Evolutionary conservation across 2,797 vertebrate genomes (phyloP).

Genomic region (Sphaeramia orbicularis): DNA sequence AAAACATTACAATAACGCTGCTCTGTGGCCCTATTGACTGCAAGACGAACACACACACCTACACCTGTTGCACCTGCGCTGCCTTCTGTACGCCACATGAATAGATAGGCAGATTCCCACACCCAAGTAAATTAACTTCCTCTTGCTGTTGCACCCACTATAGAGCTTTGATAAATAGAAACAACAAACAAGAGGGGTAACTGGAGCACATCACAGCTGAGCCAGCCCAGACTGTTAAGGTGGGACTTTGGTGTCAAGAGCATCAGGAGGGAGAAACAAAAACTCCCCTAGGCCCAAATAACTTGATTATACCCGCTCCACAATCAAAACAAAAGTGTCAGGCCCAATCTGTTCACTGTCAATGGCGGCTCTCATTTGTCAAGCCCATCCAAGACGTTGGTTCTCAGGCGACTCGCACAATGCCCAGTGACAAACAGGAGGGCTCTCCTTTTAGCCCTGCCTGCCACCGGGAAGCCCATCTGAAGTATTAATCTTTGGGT

Average conservation of each 20-base stretch:
- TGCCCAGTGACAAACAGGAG: slow-evolving; percentile 86
- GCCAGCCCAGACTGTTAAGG: slow-evolving; percentile 67
- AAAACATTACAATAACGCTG: slow-evolving; percentile 76
- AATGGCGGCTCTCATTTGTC: slow-evolving; percentile 86
- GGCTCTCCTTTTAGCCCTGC: slow-evolving; percentile 86
- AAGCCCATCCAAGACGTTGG: slow-evolving; percentile 85
- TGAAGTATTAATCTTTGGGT: slow-evolving; percentile 89
- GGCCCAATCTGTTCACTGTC: slow-evolving; percentile 85
- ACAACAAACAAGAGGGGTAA: slow-evolving; percentile 72
- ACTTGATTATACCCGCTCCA: slow-evolving; percentile 84
- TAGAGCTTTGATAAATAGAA: slow-evolving; percentile 67
- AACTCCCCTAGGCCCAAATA: slow-evolving; percentile 77
- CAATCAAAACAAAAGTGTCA: slow-evolving; percentile 86
- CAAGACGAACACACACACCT: slow-evolving; percentile 69
- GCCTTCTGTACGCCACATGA: slow-evolving; percentile 61
- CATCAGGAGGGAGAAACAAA: slow-evolving; percentile 75
- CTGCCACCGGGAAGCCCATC: slow-evolving; percentile 87
- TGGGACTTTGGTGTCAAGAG: slow-evolving; percentile 81
- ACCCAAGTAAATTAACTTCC: slow-evolving; percentile 76
- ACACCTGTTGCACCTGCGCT: slow-evolving; percentile 80
- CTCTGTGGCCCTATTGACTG: slow-evolving; percentile 61
- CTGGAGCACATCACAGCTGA: slow-evolving; percentile 72
- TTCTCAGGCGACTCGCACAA: slow-evolving; percentile 87
- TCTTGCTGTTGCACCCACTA: slow-evolving; percentile 54
- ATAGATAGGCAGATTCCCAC: slow-evolving; percentile 77